These are phyloP conservation scores for Syngnathus typhle DNA, from an alignment of 2,113 vertebrate genomes.

Conservation along the genomic window DNA sequence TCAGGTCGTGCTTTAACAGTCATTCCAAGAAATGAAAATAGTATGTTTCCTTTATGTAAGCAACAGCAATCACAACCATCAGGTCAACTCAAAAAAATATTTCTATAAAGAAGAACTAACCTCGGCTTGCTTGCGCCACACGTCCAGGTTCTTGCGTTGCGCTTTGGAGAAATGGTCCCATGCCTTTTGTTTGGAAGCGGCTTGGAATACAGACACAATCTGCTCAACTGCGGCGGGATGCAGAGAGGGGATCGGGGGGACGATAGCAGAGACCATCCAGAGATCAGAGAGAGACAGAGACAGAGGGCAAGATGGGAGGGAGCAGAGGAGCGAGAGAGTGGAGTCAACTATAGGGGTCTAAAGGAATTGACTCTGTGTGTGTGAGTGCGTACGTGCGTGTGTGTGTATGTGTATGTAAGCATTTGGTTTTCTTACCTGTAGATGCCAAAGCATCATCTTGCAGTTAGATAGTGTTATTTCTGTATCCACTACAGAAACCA, in stretches of 20 bases:
- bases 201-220: conserved; percentile 99
- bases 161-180: conserved; percentile 99
- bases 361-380: conserved; percentile 36
- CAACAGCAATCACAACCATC: conserved; percentile 27
- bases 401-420: conserved; percentile 13
- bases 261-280: conserved; percentile 74
- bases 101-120: conserved; percentile 71
- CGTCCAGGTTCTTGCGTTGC: conserved; percentile 98
- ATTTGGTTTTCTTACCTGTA: conserved; percentile 51
- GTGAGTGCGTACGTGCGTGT: conserved; percentile 17
- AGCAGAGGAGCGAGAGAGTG: conserved; percentile 89
- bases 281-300: conserved; percentile 72
- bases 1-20: conserved; percentile 1
- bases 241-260: conserved; percentile 41
- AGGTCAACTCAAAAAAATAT: background rate
- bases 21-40: background rate
- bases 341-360: conserved; percentile 78
- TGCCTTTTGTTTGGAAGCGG: conserved; percentile 98
- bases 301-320: conserved; percentile 76
- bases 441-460: conserved; percentile 40
- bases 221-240: conserved; percentile 90
- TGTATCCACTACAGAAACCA: background rate
- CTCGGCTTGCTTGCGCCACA: conserved; percentile 98
- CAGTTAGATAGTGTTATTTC: conserved; percentile 11
- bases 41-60: conserved; percentile 3